Evolutionary conservation across 1,140 invertebrate species (phyloP).

Genomic region (Temnothorax longispinosus): DNA sequence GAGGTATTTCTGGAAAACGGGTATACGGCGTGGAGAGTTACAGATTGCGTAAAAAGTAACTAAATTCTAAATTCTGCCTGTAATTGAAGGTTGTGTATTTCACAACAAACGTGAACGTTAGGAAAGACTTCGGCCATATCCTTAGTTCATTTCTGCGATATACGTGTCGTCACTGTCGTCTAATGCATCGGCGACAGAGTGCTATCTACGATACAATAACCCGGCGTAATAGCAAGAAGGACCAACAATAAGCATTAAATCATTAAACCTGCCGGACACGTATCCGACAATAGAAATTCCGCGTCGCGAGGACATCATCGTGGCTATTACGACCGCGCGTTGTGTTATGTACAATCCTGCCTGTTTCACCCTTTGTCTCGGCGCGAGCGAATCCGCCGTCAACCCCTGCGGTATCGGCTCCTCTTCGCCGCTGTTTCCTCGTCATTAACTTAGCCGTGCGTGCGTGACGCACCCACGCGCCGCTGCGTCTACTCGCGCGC

Average conservation of each 20-base stretch:
- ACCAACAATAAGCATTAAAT: conserved; percentile 75
- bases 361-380: conserved; percentile 59
- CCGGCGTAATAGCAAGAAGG: conserved; percentile 63
- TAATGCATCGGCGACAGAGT: conserved; percentile 35
- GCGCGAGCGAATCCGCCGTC: conserved; percentile 24
- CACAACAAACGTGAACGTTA: background rate
- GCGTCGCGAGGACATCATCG: conserved; percentile 53
- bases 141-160: conserved; percentile 37
- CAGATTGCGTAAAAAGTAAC: conserved; percentile 16
- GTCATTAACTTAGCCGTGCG: conserved; percentile 63
- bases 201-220: conserved; percentile 54
- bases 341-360: conserved; percentile 49
- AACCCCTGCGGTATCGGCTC: conserved; percentile 55
- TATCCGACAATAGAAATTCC: conserved; percentile 71
- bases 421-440: conserved; percentile 55
- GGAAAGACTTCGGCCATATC: background rate
- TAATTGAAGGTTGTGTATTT: background rate
- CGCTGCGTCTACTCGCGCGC: conserved; percentile 31
- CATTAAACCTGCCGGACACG: conserved; percentile 70
- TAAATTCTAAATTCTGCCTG: background rate
- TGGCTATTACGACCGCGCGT: conserved; percentile 62
- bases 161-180: background rate
- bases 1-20: background rate
- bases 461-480: conserved; percentile 48
- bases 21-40: background rate